Evolutionary conservation across 2,113 vertebrate genomes (phyloP), one percentile per base, ranked within the genome.

Genomic region (Epinephelus moara): DNA sequence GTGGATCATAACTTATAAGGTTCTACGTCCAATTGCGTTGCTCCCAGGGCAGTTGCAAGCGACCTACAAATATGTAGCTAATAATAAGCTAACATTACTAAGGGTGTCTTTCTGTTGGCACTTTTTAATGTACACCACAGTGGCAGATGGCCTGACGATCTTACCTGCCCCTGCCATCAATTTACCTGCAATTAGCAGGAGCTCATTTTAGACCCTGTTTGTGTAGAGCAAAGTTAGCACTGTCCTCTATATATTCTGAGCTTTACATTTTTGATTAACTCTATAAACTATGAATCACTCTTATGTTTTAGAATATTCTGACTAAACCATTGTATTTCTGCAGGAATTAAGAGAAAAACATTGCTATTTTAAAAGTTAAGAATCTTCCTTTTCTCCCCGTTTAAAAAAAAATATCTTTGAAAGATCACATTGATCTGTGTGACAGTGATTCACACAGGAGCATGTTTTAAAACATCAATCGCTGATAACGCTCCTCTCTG

Each of bases 361-460:
- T 53, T 8, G 7, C 2, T 27, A 14, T 49, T 57, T 19, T 73
- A 6, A 6, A 30, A 62, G 10, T 45, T 45, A 12, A 23, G 40
- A 47, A 37, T 3, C 3, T 15, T 0, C 33, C 19, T 27, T 52
- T 21, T 53, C 40, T 4, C 10, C 10, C 19, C 25, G 40, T 47
- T 30, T 2, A 42, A 45, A 45, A 45, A 42, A 55, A 40, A 37
- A 19, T 15, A 4, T 50, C 27, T 59, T 63, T 30, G 5, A 64
- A 59, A 42, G n/a, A 76, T 84, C 67, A 55, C 37, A 62, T 40
- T 52, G 42, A 63, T 52, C 63, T 71, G 6, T 1, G 25, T 50
- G 52, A 60, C 45, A 64, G 2, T 67, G 75, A 75, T 70, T 70
- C 67, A 70, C 61, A 67, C 9, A 23, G 12, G 3, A 33, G 13